Evolutionary conservation across 1,140 invertebrate species (phyloP), one percentile per base, ranked within the genome.

Genomic region (Cydia splendana): DNA sequence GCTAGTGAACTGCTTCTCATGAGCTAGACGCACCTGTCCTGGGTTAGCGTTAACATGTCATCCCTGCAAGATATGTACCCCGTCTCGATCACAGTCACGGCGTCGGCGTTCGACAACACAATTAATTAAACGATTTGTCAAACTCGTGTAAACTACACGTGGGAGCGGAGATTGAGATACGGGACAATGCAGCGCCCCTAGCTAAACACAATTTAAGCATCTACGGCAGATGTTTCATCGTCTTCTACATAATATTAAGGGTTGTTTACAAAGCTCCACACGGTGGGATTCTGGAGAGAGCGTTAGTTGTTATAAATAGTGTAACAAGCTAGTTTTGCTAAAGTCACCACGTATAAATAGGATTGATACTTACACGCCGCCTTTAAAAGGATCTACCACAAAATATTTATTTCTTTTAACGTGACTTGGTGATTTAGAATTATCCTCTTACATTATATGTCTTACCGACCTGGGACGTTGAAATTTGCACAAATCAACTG

Each of bases 111-210:
- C 67, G 67, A 71, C 67, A 71, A 18, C 67, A 20, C 34, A 18
- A 71, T 71, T 71, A 71, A 71, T 71, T 71, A 42, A 71, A 71
- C 67, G 38, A 71, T 71, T 71, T 71, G 67, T 71, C 67, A 71
- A 71, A 71, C 67, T 71, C 67, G 67, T 71, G 67, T 71, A 71
- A 71, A 71, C 67, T 71, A 45, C 67, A 71, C 67, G 67, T 71
- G 67, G 38, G 67, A 45, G 45, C 38, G 13, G 20, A 24, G 20
- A 42, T 15, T 30, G 67, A 18, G 67, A 71, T 34, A 18, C n/a
- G 67, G 34, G 34, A 71, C 9, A 71, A 71, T 38, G 67, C 67
- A 6, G 7, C 34, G 15, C 30, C 30, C 67, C n/a, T 38, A 45
- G 67, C 67, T 69, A 69, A 38, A 69, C 65, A 69, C 13, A 15